Evolutionary conservation across 37 sponge, comb jelly and placozoan genomes (phyloP), one percentile per base, ranked within the genome.

Genomic region (Diacarnus erythraeanus): DNA sequence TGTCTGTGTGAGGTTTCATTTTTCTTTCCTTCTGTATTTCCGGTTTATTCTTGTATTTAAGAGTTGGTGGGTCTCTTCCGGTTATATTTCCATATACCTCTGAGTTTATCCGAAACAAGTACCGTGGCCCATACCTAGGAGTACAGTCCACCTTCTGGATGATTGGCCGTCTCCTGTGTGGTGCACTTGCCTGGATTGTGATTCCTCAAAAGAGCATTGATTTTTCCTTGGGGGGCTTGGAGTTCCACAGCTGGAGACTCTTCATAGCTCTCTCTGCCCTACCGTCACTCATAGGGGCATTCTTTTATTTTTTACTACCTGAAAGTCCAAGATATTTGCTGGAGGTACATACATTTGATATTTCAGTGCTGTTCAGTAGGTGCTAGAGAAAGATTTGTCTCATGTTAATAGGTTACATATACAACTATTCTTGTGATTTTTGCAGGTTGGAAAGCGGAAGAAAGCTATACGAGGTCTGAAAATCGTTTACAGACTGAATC

Each of bases 61-160:
- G 91, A 58, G 88, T 91, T 60, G 92, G 92, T n/a, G 92, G 92
- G 0, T 91, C 92, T 3, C 72, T 91, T 4, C 88, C 92, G 10
- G 82, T 91, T 31, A 72, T 91, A 23, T 44, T 63, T n/a, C 42
- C 92, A 21, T 91, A 91, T 44, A 54, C 23, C 0, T 72, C 92
- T 33, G 92, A 91, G 77, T 87, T 91, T 64, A 83, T 79, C 43
- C 64, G 73, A 30, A 80, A 76, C 64, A 79, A 84, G 64, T 81
- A 83, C 18, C 77, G 88, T 25, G 92, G 87, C 1, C 74, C 85
- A 17, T 86, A 85, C 41, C 57, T 91, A 26, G 79, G 64, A 5
- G 38, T 72, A 23, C 84, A 87, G 74, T 61, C 88, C 36, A 69
- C 44, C 25, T 87, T 83, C 77, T 91, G 87, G 88, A 83, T 79